phyloP scores from a whole-genome alignment of 2,113 vertebrate species.

The Proteles cristata region DNA sequence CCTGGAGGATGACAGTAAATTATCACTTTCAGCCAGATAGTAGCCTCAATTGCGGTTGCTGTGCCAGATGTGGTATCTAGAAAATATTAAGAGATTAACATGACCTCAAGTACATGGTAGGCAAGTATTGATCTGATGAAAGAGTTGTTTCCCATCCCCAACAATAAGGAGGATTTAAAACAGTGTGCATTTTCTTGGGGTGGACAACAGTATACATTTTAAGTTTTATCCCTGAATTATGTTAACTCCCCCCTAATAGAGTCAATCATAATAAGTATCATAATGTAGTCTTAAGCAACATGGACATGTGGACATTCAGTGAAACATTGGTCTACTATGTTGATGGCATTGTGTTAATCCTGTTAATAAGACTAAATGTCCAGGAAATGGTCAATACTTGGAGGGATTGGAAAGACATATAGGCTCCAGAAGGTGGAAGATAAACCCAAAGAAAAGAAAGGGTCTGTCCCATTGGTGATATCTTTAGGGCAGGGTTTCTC shows the following conservation, averaged over 20 bases:
- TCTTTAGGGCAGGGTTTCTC: constrained; percentile 5
- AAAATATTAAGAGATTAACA: neutral
- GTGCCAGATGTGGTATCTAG: neutral
- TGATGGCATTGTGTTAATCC: neutral
- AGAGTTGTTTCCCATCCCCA: neutral
- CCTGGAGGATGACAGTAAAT: neutral
- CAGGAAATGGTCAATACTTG: neutral
- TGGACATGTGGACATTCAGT: neutral
- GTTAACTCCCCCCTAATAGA: neutral
- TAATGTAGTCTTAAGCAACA: neutral
- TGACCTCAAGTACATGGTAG: neutral
- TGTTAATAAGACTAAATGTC: neutral
- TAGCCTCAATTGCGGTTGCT: neutral
- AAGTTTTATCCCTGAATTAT: neutral
- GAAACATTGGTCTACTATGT: neutral
- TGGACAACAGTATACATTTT: neutral
- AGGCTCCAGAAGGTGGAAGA: neutral
- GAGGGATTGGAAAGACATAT: neutral
- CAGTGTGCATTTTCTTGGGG: neutral
- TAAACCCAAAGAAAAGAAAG: neutral
- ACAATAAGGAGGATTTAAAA: neutral
- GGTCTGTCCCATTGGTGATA: neutral
- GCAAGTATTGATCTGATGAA: neutral
- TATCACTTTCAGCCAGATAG: neutral
- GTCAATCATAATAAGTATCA: neutral